A percentile compares a stretch with the other conserved stretches of the same genome.
Evolutionary conservation across 1,140 invertebrate species (phyloP).

Genomic region (Telenomus remus): DNA sequence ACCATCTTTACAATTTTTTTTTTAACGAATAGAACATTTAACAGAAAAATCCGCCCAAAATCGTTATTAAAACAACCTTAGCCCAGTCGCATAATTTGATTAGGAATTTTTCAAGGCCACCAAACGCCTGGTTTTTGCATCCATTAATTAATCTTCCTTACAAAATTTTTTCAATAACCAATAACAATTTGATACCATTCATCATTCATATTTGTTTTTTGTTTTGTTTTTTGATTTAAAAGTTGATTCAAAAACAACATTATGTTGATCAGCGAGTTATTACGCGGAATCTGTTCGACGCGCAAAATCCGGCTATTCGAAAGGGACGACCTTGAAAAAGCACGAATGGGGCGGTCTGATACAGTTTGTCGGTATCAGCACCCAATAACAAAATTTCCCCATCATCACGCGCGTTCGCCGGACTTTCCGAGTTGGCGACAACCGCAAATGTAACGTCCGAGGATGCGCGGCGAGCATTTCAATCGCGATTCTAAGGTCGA

Average conservation of each 20-base stretch:
- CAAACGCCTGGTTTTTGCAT: conserved; percentile 20
- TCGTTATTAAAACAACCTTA: conserved; percentile 61
- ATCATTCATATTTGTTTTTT: not conserved
- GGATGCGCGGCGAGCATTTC: conserved; percentile 66
- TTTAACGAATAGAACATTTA: no score
- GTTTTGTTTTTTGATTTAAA: no score
- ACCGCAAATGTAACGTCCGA: conserved; percentile 61
- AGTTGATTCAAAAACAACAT: no score
- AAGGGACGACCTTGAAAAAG: no score
- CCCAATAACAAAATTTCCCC: conserved; percentile 32
- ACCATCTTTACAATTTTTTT: conserved; percentile 2
- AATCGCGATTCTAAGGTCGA: conserved; percentile 71
- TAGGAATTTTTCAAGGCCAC: conserved; percentile 64
- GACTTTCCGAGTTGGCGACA: conserved; percentile 23
- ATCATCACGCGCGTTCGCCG: conserved; percentile 13
- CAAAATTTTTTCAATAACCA: no score
- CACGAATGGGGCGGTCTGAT: not conserved
- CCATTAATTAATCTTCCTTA: no score
- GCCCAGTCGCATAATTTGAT: conserved; percentile 57
- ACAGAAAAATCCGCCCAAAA: conserved; percentile 38
- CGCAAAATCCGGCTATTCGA: no score
- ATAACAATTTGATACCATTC: not conserved
- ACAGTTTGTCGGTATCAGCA: conserved; percentile 15
- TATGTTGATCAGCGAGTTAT: no score
- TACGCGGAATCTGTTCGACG: no score